Conservation (phyloP, 2,113 vertebrate species). For the Perca flavescens region DNA sequence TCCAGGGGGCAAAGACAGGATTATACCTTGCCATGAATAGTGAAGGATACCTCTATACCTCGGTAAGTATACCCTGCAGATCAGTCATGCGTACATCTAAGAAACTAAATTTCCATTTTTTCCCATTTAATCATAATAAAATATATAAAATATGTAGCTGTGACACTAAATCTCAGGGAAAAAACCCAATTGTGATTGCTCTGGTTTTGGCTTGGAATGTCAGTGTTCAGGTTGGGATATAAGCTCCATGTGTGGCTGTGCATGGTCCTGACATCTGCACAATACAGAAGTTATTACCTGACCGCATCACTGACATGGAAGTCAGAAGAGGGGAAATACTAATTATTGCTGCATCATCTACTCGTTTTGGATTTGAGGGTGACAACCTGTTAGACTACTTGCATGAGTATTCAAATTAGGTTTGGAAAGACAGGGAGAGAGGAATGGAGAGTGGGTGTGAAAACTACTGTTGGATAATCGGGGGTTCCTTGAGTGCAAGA, state of each 20-base stretch:
- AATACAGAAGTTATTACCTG: conserved; percentile 20
- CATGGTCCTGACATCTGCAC: conserved; percentile 37
- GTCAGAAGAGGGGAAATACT: conserved; percentile 3
- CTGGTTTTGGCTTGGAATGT: conserved; percentile 17
- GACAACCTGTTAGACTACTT: conserved; percentile 1
- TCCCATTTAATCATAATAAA: neutral
- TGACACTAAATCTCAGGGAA: conserved; percentile 10
- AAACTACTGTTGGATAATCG: neutral
- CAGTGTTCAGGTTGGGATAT: neutral
- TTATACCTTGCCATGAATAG: conserved; percentile 98
- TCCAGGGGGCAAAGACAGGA: conserved; percentile 97
- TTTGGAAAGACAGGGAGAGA: neutral
- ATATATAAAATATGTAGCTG: neutral
- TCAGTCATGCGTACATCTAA: neutral
- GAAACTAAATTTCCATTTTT: conserved; percentile 13
- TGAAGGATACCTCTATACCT: conserved; percentile 95
- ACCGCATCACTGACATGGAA: conserved; percentile 19
- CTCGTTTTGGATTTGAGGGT: conserved; percentile 36
- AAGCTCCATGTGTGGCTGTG: conserved; percentile 6
- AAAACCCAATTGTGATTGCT: neutral
- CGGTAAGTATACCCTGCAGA: conserved; percentile 74
- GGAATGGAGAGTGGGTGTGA: conserved; percentile 1
- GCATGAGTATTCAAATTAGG: conserved; percentile 13
- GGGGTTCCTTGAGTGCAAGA: neutral
- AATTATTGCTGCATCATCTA: conserved; percentile 13